These are phyloP conservation scores for Macaria liturata DNA, from an alignment of 2,888 invertebrate species.

Conservation along the genomic window DNA sequence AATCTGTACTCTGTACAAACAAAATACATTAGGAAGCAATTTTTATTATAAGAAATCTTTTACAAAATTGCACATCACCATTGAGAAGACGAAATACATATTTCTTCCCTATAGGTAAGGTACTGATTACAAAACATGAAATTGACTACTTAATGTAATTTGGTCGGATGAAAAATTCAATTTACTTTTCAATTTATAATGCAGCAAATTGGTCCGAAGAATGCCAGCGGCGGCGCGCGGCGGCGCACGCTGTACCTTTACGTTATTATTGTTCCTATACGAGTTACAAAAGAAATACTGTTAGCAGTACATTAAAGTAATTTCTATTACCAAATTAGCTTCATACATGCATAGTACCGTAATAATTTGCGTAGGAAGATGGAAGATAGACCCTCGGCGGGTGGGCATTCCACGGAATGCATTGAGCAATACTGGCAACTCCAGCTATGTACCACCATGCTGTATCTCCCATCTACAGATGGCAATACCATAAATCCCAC, in stretches of 20 bases:
- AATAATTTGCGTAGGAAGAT: slow-evolving; percentile 27
- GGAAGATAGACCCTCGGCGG: slow-evolving; percentile 21
- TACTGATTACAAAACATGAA: too few relatives aligned
- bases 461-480: slow-evolving; percentile 19
- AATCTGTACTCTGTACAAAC: too few relatives aligned
- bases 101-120: too few relatives aligned
- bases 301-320: slow-evolving; percentile 17
- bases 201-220: slow-evolving; percentile 10
- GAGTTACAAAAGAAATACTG: slow-evolving; percentile 8
- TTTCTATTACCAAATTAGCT: slow-evolving; percentile 23
- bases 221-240: slow-evolving; percentile 6
- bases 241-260: neutral
- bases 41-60: too few relatives aligned
- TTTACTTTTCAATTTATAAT: slow-evolving; percentile 4
- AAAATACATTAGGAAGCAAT: too few relatives aligned
- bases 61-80: too few relatives aligned
- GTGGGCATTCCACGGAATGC: slow-evolving; percentile 18
- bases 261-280: slow-evolving; percentile 6
- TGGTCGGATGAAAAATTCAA: neutral
- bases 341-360: slow-evolving; percentile 21
- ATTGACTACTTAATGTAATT: neutral
- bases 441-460: neutral
- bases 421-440: slow-evolving; percentile 16
- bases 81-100: too few relatives aligned
- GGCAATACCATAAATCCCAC: slow-evolving; percentile 20